These are phyloP conservation scores for Anastrepha obliqua DNA, from an alignment of 1,140 invertebrate genomes.

Conservation along the genomic window DNA sequence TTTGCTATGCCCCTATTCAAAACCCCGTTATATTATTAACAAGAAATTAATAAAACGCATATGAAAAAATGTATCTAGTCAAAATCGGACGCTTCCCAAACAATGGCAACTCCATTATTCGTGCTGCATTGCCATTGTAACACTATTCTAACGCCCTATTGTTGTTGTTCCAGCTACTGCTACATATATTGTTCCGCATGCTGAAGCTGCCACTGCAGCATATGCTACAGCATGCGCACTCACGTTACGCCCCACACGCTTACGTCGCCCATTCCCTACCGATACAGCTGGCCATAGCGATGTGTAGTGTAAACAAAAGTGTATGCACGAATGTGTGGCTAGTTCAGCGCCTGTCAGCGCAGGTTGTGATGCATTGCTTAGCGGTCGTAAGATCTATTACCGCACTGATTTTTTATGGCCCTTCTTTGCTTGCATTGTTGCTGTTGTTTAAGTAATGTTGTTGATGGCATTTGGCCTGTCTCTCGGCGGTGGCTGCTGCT, in stretches of 20 bases:
- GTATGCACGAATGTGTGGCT: neutral
- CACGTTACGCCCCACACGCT: neutral
- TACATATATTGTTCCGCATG: neutral
- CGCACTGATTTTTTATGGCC: constrained; percentile 36
- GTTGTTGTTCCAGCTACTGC: neutral
- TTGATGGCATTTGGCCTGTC: constrained; percentile 17
- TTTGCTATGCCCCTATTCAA: no score
- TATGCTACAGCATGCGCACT: neutral
- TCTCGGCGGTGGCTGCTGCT: neutral
- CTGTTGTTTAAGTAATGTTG: neutral
- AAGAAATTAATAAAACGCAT: no score
- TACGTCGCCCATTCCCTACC: no score
- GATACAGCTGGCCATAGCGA: no score
- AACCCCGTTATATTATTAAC: no score
- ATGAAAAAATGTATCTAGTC: no score
- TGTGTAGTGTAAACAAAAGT: neutral
- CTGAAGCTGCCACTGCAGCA: neutral
- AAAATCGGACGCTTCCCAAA: no score
- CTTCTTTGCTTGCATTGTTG: constrained; percentile 29
- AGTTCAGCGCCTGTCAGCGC: constrained; percentile 16
- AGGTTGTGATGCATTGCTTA: constrained; percentile 39
- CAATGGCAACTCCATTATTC: neutral
- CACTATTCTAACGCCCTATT: neutral
- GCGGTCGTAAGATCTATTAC: constrained; percentile 27
- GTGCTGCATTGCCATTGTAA: neutral